Evolutionary conservation across 2,888 invertebrate genomes (phyloP).

Genomic region (Himalopsyche anomala): DNA sequence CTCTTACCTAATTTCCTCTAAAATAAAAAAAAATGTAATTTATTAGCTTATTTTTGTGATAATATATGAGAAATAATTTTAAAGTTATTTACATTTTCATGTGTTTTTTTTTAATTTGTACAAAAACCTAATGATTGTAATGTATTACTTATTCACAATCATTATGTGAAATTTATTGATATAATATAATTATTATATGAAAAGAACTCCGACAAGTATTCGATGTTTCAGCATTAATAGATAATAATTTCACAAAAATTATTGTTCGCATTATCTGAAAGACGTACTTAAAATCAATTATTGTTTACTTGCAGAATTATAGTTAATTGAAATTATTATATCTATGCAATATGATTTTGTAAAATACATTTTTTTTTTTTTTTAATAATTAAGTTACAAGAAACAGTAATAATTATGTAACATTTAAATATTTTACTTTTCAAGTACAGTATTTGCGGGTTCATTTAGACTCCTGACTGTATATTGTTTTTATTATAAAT

Average conservation of each 20-base stretch:
- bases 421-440: constrained; percentile 2
- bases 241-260: constrained; percentile 36
- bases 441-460: neutral
- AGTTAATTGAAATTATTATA: neutral
- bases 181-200: neutral
- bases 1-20: too few species aligned
- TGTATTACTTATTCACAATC: neutral
- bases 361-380: neutral
- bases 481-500: neutral
- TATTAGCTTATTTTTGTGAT: constrained; percentile 31
- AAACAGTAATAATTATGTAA: neutral
- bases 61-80: neutral
- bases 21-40: neutral
- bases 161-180: constrained; percentile 1
- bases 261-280: constrained; percentile 7
- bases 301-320: neutral
- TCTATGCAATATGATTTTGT: neutral
- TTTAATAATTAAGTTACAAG: neutral
- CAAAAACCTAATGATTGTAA: neutral
- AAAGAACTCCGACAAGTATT: neutral
- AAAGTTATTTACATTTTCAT: neutral
- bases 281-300: constrained; percentile 32
- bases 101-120: neutral
- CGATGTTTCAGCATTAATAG: constrained; percentile 24
- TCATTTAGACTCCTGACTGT: neutral